phyloP scores from a whole-genome alignment of 35 echinoderm and acorn worm genomes.

The Apostichopus japonicus region DNA sequence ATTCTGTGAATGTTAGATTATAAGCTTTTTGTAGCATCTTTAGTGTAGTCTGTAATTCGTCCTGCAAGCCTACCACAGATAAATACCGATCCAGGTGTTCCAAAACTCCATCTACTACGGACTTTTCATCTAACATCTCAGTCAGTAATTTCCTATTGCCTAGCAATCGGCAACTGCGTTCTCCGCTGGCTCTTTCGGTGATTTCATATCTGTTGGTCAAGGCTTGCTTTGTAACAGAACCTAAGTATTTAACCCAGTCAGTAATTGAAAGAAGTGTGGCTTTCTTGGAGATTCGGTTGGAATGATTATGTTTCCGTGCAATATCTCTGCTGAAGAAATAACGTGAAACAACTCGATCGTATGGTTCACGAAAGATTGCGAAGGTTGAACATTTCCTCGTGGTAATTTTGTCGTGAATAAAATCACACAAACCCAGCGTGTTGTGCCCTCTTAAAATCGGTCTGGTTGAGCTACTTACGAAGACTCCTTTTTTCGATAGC shows the following conservation, averaged over 20 bases:
- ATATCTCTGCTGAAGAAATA: not conserved
- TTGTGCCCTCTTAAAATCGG: not conserved
- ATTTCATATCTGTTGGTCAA: not conserved
- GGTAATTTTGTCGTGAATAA: slow-evolving; percentile 1
- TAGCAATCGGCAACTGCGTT: too few species aligned
- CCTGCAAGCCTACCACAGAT: not conserved
- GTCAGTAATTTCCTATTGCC: too few species aligned
- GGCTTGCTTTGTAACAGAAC: too few species aligned
- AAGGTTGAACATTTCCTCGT: slow-evolving; percentile 3
- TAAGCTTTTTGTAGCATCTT: not conserved
- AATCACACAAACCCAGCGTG: slow-evolving; percentile 19
- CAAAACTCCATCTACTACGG: not conserved
- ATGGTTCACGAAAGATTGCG: slow-evolving; percentile 23
- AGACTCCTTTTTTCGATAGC: not conserved
- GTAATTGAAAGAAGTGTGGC: too few species aligned
- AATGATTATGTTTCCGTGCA: too few species aligned
- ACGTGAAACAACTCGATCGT: slow-evolving; percentile 7
- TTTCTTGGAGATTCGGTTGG: too few species aligned
- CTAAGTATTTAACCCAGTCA: too few species aligned
- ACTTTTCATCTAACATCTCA: too few species aligned
- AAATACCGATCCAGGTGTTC: slow-evolving; percentile 12
- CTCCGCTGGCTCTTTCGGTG: not conserved
- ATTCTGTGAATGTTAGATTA: not conserved
- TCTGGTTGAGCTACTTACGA: not conserved
- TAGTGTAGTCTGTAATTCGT: not conserved